Percentiles rank a stretch among this genome's conserved stretches.
phyloP scores from a whole-genome alignment of 2,888 invertebrate genomes.

The Diaphora mendica region DNA sequence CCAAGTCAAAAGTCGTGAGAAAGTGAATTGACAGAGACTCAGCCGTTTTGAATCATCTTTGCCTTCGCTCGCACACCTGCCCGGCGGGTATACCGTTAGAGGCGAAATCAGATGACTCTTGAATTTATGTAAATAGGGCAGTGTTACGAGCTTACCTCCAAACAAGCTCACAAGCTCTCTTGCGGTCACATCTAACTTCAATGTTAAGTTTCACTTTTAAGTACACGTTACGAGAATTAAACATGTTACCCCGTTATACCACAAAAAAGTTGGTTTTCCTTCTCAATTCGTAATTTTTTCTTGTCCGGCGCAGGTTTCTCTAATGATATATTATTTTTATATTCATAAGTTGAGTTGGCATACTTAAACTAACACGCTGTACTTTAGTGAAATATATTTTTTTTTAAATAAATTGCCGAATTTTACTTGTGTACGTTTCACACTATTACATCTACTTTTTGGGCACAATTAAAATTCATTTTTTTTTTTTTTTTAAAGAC shows the following conservation, averaged over 20 bases:
- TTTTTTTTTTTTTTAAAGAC: too few relatives aligned
- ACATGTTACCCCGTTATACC: conserved; percentile 3
- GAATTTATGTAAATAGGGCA: conserved; percentile 75
- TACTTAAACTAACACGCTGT: background rate
- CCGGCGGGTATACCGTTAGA: conserved; percentile 72
- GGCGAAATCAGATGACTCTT: conserved; percentile 76
- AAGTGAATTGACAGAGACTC: conserved; percentile 69
- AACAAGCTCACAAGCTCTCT: conserved; percentile 35
- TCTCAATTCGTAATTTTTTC: background rate
- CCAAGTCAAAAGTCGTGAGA: conserved; percentile 66
- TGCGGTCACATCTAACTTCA: conserved; percentile 20
- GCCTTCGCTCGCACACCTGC: conserved; percentile 22
- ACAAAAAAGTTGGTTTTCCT: background rate
- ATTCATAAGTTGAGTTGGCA: background rate
- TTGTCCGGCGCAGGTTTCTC: background rate
- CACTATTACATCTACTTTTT: background rate
- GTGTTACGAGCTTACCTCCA: conserved; percentile 63
- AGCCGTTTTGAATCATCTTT: conserved; percentile 40
- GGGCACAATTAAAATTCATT: background rate
- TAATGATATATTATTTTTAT: background rate
- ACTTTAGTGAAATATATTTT: background rate
- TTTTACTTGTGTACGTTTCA: background rate
- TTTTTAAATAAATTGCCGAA: background rate
- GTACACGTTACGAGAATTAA: conserved; percentile 22
- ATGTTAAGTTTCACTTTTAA: conserved; percentile 31